phyloP scores from a whole-genome alignment of 1,140 invertebrate species.

The Drosophila mojavensis region DNA sequence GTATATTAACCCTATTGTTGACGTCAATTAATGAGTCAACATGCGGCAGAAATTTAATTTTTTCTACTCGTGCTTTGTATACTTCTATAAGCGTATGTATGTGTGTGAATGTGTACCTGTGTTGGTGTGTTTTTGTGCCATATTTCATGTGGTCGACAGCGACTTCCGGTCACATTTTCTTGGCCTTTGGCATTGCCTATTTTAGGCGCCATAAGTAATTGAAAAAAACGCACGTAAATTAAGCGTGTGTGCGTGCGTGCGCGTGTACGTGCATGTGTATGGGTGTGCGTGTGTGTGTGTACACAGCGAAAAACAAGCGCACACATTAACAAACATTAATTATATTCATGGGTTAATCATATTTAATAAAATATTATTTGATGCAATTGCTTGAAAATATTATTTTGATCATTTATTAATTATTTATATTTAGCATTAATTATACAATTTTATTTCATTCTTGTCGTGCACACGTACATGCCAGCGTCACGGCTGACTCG shows the following conservation, averaged over 20 bases:
- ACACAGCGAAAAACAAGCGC: not conserved
- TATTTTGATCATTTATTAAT: not conserved
- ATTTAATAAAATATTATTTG: not conserved
- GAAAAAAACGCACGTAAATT: slow-evolving; percentile 36
- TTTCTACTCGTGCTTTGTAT: slow-evolving; percentile 24
- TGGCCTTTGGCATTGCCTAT: slow-evolving; percentile 60
- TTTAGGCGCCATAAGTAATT: slow-evolving; percentile 63
- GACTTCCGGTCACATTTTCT: slow-evolving; percentile 64
- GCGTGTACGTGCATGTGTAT: too few relatives aligned
- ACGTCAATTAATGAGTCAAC: slow-evolving; percentile 76
- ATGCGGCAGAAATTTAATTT: slow-evolving; percentile 44
- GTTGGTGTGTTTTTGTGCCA: slow-evolving; percentile 15
- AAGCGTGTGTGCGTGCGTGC: slow-evolving; percentile 1
- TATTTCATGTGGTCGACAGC: slow-evolving; percentile 58
- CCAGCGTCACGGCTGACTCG: slow-evolving; percentile 32
- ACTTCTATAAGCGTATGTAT: not conserved
- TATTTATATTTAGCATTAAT: too few relatives aligned
- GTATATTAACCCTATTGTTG: slow-evolving; percentile 79
- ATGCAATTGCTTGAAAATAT: not conserved
- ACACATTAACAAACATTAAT: not conserved
- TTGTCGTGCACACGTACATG: not conserved
- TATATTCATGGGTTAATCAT: not conserved
- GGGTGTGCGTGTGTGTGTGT: not conserved
- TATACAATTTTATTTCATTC: not conserved
- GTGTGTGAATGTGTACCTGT: not conserved